Evolutionary conservation across 1,140 invertebrate species (phyloP), one percentile per base, ranked within the genome.

Genomic region (Drosophila kikkawai): DNA sequence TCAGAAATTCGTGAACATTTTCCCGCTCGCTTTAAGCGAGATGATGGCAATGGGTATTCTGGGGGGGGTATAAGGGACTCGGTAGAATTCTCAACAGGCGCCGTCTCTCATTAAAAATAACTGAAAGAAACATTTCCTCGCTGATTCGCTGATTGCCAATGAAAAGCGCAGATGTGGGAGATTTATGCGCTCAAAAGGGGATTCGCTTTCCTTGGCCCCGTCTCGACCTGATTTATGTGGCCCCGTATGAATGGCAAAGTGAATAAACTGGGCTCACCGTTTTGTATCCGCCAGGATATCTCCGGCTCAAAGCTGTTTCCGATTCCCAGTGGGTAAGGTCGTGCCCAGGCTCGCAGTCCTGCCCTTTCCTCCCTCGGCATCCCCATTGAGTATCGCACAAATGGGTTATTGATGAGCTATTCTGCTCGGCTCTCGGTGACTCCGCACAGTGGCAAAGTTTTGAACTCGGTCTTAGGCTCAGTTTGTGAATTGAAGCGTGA

Each of bases 341-440:
- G 63, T 69, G 59, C 61, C 68, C 39, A 29, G 47, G 22, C 69
- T 32, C 45, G 19, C 39, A 48, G 47, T 12, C 17, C 41, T 29
- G 19, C 22, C 36, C 19, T 39, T 26, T 12, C 57, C 67, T n/a
- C 9, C 7, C 22, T 26, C n/a, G 9, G 42, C 42, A 44, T 3
- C n/a, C 19, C 42, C 22, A 48, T 42, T 48, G 57, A 63, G 65
- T 87, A 74, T 80, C 76, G 64, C 73, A 48, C 85, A 88, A 88
- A 88, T 88, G 85, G 81, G 85, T 90, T 88, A 88, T 88, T 88
- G 85, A 88, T 88, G 85, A 85, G 85, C 85, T 88, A 90, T 81
- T 81, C 83, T 79, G 78, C 44, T 64, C 76, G 71, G 53, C 34
- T 55, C 53, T 39, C 53, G 29, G 50, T 80, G 74, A 84, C 65